phyloP scores from a whole-genome alignment of 1,140 invertebrate genomes.

The Zaprionus gabonicus region DNA sequence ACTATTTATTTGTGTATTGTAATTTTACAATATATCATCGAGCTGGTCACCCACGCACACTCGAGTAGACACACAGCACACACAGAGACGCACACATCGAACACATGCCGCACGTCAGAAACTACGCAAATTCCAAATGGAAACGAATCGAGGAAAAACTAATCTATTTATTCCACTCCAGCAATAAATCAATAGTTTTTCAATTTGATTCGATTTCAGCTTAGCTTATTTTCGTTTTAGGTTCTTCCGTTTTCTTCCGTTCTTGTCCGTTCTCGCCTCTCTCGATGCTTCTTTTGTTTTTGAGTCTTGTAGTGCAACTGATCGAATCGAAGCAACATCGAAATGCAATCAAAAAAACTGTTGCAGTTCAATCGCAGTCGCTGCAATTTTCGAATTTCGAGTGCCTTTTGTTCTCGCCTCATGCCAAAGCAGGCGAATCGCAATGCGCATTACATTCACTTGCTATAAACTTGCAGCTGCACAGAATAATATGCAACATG shows the following conservation, averaged over 20 bases:
- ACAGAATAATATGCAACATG: neutral
- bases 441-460: constrained; percentile 36
- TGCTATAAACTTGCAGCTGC: neutral
- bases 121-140: constrained; percentile 56
- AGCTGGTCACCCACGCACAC: constrained; percentile 22
- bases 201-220: constrained; percentile 31
- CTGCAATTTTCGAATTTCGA: constrained; percentile 26
- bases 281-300: constrained; percentile 63
- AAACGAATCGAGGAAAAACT: constrained; percentile 59
- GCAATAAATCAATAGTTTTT: constrained; percentile 79
- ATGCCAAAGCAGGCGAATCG: constrained; percentile 48
- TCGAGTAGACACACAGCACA: constrained; percentile 17
- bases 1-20: constrained; percentile 30
- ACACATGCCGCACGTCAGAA: constrained; percentile 52
- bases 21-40: constrained; percentile 51
- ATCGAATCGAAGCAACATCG: constrained; percentile 60
- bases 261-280: neutral
- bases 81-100: constrained; percentile 11
- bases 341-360: constrained; percentile 71
- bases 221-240: constrained; percentile 5
- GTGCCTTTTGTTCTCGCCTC: constrained; percentile 38
- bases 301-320: constrained; percentile 72
- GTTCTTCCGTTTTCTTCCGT: neutral
- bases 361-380: constrained; percentile 54
- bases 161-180: constrained; percentile 78